These are phyloP conservation scores for Odontesthes bonariensis DNA, from an alignment of 2,113 vertebrate genomes.

Conservation along the genomic window DNA sequence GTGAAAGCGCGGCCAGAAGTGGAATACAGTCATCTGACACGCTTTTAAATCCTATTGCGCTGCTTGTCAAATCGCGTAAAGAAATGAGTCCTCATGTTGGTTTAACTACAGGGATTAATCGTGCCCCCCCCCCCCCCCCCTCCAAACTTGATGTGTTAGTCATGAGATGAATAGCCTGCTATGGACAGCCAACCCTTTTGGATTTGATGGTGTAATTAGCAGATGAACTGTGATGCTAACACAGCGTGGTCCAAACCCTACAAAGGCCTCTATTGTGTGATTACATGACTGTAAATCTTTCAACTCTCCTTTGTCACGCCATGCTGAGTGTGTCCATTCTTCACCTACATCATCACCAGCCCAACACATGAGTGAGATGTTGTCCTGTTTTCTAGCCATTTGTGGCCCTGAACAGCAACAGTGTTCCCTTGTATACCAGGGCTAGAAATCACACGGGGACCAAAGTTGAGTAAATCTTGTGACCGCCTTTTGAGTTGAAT, in stretches of 20 bases:
- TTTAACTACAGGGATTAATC: conserved; percentile 68
- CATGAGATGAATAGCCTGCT: conserved; percentile 59
- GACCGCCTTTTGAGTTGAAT: conserved; percentile 13
- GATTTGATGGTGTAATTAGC: conserved; percentile 68
- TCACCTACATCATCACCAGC: conserved; percentile 39
- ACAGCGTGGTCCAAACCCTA: conserved; percentile 45
- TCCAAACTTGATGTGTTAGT: conserved; percentile 46
- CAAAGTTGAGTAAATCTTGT: conserved; percentile 6
- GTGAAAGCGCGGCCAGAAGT: conserved; percentile 36
- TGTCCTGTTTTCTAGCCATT: conserved; percentile 20
- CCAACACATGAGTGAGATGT: conserved; percentile 15
- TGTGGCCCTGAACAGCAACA: conserved; percentile 21
- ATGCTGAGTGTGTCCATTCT: conserved; percentile 52
- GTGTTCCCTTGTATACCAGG: background rate
- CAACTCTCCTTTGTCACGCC: conserved; percentile 48
- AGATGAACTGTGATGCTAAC: conserved; percentile 66
- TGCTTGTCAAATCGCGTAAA: conserved; percentile 64
- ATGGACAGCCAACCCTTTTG: conserved; percentile 38
- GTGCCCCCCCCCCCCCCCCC: conserved; percentile 3
- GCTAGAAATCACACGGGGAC: conserved; percentile 1
- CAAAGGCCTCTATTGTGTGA: conserved; percentile 52
- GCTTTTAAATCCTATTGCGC: conserved; percentile 60
- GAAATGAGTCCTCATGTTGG: conserved; percentile 64
- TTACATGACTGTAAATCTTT: conserved; percentile 49
- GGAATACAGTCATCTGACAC: conserved; percentile 59